Evolutionary conservation across 2,113 vertebrate genomes (phyloP).

Genomic region (Onychorhynchus coronatus): DNA sequence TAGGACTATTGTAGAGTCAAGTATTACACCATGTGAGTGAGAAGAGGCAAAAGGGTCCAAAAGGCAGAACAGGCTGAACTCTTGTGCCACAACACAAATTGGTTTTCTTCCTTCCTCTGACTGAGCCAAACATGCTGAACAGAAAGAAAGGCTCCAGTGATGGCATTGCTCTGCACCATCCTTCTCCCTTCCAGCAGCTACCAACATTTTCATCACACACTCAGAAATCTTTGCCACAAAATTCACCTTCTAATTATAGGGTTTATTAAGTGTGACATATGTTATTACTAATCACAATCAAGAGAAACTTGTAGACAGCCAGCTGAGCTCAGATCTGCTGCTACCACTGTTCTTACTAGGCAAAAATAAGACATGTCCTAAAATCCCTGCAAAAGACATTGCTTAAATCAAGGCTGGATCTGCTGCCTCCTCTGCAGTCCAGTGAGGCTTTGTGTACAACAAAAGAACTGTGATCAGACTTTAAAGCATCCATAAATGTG

Average conservation of each 20-base stretch:
- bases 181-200: background rate
- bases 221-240: background rate
- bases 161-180: background rate
- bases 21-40: slow-evolving; percentile 15
- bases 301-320: background rate
- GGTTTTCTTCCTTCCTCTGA: background rate
- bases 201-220: accelerated
- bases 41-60: background rate
- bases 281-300: background rate
- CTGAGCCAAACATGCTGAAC: background rate
- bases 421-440: background rate
- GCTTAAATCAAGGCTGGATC: background rate
- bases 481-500: background rate
- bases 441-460: background rate
- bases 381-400: background rate
- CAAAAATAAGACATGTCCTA: background rate
- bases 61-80: background rate
- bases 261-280: background rate
- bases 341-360: background rate
- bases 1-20: background rate
- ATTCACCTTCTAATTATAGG: background rate
- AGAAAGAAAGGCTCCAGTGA: background rate
- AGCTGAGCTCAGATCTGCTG: background rate
- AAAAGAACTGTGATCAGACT: background rate
- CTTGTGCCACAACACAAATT: background rate